These are phyloP conservation scores for Mugil cephalus DNA, from an alignment of 2,113 vertebrate genomes.

Conservation along the genomic window DNA sequence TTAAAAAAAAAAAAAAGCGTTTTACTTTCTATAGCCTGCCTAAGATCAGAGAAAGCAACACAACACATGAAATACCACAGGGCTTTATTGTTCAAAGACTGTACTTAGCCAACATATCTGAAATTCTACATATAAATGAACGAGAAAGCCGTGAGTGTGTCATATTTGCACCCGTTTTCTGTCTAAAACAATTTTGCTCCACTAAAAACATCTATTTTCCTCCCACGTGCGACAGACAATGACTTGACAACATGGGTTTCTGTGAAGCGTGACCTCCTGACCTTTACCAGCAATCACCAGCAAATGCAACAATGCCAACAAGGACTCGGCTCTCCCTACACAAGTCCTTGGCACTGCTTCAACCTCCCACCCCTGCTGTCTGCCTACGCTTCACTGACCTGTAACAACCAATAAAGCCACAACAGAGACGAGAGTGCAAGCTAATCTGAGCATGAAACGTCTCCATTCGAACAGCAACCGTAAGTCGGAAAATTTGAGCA, in stretches of 20 bases:
- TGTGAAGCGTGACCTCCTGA: slow-evolving; percentile 21
- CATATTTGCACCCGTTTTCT: neutral
- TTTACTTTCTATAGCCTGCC: too few species aligned
- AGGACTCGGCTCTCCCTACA: slow-evolving; percentile 20
- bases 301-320: slow-evolving; percentile 23
- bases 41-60: neutral
- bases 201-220: neutral
- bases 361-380: slow-evolving; percentile 26
- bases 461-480: slow-evolving; percentile 21
- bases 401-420: slow-evolving; percentile 45
- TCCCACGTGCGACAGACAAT: neutral
- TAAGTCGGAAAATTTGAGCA: too few species aligned
- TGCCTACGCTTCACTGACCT: slow-evolving; percentile 48
- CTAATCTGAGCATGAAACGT: slow-evolving; percentile 38
- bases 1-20: too few species aligned
- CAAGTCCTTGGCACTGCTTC: slow-evolving; percentile 28
- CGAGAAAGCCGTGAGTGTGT: neutral
- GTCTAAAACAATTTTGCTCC: neutral
- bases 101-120: neutral
- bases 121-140: neutral
- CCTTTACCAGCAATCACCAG: slow-evolving; percentile 30
- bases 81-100: neutral
- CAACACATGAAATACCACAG: neutral
- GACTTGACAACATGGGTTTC: slow-evolving; percentile 2
- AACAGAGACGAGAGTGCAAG: slow-evolving; percentile 4